Conservation (phyloP, 2,113 vertebrate species). For the Carettochelys insculpta region DNA sequence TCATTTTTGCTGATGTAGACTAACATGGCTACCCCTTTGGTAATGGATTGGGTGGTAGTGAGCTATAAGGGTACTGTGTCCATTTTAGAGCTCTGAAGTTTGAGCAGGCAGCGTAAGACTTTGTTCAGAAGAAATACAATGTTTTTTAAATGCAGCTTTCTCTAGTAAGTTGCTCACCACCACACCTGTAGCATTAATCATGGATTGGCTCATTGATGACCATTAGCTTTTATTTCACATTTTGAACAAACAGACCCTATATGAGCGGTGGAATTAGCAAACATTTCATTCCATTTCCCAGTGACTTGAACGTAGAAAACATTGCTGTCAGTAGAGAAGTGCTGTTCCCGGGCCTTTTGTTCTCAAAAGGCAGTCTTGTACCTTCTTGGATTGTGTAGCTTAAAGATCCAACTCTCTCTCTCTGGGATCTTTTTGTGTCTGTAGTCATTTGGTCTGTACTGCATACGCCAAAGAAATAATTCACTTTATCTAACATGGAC, state of each 20-base stretch:
- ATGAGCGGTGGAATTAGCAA: background rate
- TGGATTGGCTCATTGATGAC: background rate
- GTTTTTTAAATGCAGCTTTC: background rate
- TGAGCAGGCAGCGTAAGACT: background rate
- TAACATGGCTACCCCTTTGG: too few relatives aligned
- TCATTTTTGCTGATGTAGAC: too few relatives aligned
- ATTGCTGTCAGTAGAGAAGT: background rate
- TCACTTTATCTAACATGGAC: background rate
- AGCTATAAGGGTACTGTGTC: background rate
- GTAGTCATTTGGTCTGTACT: background rate
- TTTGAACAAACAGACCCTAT: background rate
- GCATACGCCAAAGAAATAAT: background rate
- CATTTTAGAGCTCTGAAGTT: background rate
- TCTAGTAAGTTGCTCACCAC: background rate
- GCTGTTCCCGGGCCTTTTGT: too few relatives aligned
- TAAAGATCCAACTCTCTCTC: too few relatives aligned
- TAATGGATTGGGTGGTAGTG: too few relatives aligned
- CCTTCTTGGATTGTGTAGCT: too few relatives aligned
- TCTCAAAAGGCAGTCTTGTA: too few relatives aligned
- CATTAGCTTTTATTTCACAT: background rate
- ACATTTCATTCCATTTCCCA: background rate
- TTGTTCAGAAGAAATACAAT: background rate
- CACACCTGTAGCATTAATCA: background rate
- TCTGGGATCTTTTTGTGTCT: background rate
- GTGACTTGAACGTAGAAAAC: background rate